These are phyloP conservation scores for Leucozona laternaria DNA, from an alignment of 2,888 invertebrate genomes.

Conservation along the genomic window DNA sequence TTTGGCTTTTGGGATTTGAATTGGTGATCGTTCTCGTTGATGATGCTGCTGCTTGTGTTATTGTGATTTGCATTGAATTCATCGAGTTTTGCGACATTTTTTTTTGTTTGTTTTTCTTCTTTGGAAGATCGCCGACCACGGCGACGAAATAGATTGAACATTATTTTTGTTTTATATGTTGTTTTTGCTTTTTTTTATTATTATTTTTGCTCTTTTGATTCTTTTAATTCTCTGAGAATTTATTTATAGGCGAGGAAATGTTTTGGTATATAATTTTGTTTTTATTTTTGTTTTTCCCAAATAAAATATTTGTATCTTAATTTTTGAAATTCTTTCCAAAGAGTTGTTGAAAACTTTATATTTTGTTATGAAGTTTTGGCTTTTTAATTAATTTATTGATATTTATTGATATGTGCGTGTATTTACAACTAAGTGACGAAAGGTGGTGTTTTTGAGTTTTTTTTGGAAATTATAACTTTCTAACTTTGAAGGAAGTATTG, in stretches of 20 bases:
- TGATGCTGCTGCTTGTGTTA: slow-evolving; percentile 8
- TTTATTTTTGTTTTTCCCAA: slow-evolving; percentile 33
- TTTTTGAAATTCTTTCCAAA: slow-evolving; percentile 54
- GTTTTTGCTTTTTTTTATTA: slow-evolving; percentile 9
- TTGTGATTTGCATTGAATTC: slow-evolving; percentile 49
- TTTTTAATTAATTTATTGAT: slow-evolving; percentile 10
- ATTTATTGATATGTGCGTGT: not conserved
- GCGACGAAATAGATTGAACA: slow-evolving; percentile 69
- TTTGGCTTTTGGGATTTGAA: slow-evolving; percentile 24
- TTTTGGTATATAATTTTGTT: slow-evolving; percentile 5
- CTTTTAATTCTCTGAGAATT: slow-evolving; percentile 52
- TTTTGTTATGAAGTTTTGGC: slow-evolving; percentile 25
- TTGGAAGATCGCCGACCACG: slow-evolving; percentile 63
- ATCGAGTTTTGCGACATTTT: slow-evolving; percentile 57
- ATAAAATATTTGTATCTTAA: slow-evolving; percentile 32
- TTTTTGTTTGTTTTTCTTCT: slow-evolving; percentile 52
- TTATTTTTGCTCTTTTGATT: slow-evolving; percentile 33
- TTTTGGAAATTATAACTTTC: slow-evolving; percentile 12
- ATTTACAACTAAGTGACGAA: slow-evolving; percentile 57
- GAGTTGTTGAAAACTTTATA: slow-evolving; percentile 31
- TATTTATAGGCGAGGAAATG: slow-evolving; percentile 67
- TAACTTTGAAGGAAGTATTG: not conserved
- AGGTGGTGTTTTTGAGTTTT: slow-evolving; percentile 24
- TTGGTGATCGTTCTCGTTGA: slow-evolving; percentile 19
- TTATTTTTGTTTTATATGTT: slow-evolving; percentile 35